Percentiles rank a stretch among this genome's conserved stretches.
Conservation (phyloP, 2,888 invertebrate genomes). For the Anarsia innoxiella region DNA sequence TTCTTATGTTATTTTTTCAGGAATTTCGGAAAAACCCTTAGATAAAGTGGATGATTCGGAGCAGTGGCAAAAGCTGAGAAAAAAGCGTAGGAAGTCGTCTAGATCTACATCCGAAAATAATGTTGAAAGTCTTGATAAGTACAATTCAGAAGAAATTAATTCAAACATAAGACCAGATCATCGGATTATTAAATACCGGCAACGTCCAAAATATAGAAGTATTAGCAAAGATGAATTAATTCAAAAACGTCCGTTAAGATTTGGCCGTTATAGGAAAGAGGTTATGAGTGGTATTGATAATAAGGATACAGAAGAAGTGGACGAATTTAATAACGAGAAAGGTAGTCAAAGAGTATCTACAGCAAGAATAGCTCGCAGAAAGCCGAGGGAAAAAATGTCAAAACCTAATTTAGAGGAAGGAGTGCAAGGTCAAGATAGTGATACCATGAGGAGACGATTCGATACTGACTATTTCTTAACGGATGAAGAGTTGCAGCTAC, state of each 20-base stretch:
- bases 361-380: constrained; percentile 34
- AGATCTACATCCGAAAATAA: constrained; percentile 17
- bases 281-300: constrained; percentile 16
- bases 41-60: constrained; percentile 27
- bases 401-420: background rate
- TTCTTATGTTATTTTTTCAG: no score
- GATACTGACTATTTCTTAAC: constrained; percentile 1
- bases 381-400: constrained; percentile 34
- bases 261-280: constrained; percentile 20
- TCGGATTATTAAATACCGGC: constrained; percentile 24
- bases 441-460: constrained; percentile 14
- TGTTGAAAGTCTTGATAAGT: constrained; percentile 19
- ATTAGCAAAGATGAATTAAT: constrained; percentile 26
- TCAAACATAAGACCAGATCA: constrained; percentile 24
- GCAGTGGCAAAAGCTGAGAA: constrained; percentile 30
- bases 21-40: constrained; percentile 27
- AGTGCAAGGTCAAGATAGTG: background rate
- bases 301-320: constrained; percentile 27
- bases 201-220: constrained; percentile 25
- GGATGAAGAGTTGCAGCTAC: background rate
- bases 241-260: constrained; percentile 1
- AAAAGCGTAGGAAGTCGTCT: constrained; percentile 25
- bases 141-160: constrained; percentile 23
- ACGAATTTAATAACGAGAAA: constrained; percentile 17
- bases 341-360: constrained; percentile 23